phyloP scores from a whole-genome alignment of 2,888 invertebrate genomes.

The Melanostoma scalare region DNA sequence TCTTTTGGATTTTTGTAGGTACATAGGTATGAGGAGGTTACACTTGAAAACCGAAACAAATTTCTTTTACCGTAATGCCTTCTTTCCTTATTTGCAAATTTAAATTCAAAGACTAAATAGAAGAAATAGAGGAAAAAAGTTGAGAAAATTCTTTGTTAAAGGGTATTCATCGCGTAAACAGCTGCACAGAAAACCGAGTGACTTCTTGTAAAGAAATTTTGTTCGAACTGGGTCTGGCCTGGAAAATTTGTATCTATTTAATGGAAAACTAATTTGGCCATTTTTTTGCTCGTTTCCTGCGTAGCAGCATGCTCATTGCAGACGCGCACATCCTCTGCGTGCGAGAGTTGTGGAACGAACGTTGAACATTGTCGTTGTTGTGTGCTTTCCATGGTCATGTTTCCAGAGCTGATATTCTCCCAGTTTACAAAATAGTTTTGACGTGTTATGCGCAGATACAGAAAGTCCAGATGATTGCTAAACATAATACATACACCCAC shows the following conservation, averaged over 20 bases:
- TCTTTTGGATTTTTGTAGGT: constrained; percentile 20
- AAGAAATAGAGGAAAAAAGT: constrained; percentile 43
- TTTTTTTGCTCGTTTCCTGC: constrained; percentile 59
- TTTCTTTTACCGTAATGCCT: constrained; percentile 10
- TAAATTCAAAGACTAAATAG: constrained; percentile 48
- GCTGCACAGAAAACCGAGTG: constrained; percentile 68
- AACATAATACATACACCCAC: constrained; percentile 41
- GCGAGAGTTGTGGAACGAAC: constrained; percentile 28
- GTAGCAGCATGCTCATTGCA: constrained; percentile 66
- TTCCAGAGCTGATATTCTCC: constrained; percentile 40
- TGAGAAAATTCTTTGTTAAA: constrained; percentile 49
- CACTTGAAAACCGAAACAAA: neutral
- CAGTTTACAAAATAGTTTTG: constrained; percentile 53
- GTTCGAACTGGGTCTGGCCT: constrained; percentile 75
- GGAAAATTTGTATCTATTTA: constrained; percentile 74
- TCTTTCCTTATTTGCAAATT: constrained; percentile 16
- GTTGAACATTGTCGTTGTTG: no score
- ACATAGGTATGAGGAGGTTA: neutral
- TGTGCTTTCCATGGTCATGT: constrained; percentile 39
- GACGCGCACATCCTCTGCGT: constrained; percentile 61
- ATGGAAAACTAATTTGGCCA: constrained; percentile 67
- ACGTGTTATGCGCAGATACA: constrained; percentile 51
- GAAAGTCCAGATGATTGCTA: constrained; percentile 65
- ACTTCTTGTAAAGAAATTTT: constrained; percentile 73
- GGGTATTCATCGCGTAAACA: constrained; percentile 69